These are phyloP conservation scores for Drosophila sordidula DNA, from an alignment of 2,888 invertebrate genomes.

Conservation along the genomic window DNA sequence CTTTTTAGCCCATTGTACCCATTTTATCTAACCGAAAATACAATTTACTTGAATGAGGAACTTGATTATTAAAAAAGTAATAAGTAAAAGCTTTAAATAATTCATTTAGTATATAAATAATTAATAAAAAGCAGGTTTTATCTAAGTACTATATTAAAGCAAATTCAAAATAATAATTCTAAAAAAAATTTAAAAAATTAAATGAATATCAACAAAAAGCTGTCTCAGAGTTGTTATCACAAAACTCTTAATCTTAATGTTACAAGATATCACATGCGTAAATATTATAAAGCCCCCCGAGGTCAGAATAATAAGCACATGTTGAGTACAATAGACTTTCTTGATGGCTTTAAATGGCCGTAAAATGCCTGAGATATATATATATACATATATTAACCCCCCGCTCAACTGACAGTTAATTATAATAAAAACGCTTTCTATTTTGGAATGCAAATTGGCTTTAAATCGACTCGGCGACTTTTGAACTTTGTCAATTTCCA, in stretches of 20 bases:
- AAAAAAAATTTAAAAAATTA: no score
- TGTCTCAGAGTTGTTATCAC: no score
- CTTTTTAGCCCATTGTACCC: neutral
- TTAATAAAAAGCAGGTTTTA: no score
- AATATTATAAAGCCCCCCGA: slow-evolving; percentile 1
- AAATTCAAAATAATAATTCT: no score
- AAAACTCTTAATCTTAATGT: no score
- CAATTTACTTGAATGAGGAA: neutral
- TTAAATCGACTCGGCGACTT: slow-evolving; percentile 65
- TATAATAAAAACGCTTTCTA: slow-evolving; percentile 66
- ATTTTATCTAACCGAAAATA: neutral
- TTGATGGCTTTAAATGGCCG: slow-evolving; percentile 12
- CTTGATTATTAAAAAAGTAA: neutral
- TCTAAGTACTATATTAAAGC: no score
- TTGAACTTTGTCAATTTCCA: slow-evolving; percentile 59
- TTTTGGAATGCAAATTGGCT: slow-evolving; percentile 75
- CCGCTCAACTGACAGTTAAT: slow-evolving; percentile 55
- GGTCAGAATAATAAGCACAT: slow-evolving; percentile 6
- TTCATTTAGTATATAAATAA: neutral
- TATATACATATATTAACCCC: neutral
- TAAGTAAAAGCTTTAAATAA: neutral
- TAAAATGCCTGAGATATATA: slow-evolving; percentile 5
- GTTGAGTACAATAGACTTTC: slow-evolving; percentile 15
- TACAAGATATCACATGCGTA: neutral
- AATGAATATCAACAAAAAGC: no score